Evolutionary conservation across 2,888 invertebrate species (phyloP), one percentile per base, ranked within the genome.

Genomic region (Cheilosia pagana): DNA sequence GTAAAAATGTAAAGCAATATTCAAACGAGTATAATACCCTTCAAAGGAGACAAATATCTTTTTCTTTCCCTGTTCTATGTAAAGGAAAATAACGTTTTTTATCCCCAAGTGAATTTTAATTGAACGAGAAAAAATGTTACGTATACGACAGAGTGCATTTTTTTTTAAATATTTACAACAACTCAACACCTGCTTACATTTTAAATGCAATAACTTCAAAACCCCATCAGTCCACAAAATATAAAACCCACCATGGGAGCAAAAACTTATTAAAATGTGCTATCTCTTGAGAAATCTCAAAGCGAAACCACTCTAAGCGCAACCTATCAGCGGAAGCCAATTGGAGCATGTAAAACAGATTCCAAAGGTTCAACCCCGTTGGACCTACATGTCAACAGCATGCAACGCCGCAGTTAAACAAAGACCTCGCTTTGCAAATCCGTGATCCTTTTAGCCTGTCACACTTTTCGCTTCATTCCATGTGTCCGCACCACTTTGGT

Each of bases 361-460:
- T 21, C 28, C 39, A 67, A 67, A 76, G 60, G 76, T 67, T 60
- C 16, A 59, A 53, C 21, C 21, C 45, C 52, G n/a, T 43, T 52
- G 65, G 57, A 75, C 65, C 75, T 28, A 19, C 48, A 65, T 68
- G 68, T 68, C 76, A 63, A 60, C 60, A 60, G 31, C 59, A 65
- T 65, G 57, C 65, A 75, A 28, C 41, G 19, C 48, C 50, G 28
- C n/a, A 45, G 19, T 45, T 76, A 67, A 59, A 76, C 59, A 67
- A 68, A 68, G 59, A 67, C 63, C 74, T 63, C 43, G 28, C 28
- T 65, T 57, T 48, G 74, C 39, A 12, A 55, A 12, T 41, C 19
- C 60, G 43, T 52, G 68, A 60, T 68, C 45, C 68, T 52, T 76
- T 79, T 53, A 72, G 57, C 59, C 57, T 72, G 55, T 72, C 63